Percentiles rank a stretch among this genome's conserved stretches.
Conservation (phyloP, 2,888 invertebrate genomes). For the Chaitophorus viminalis region DNA sequence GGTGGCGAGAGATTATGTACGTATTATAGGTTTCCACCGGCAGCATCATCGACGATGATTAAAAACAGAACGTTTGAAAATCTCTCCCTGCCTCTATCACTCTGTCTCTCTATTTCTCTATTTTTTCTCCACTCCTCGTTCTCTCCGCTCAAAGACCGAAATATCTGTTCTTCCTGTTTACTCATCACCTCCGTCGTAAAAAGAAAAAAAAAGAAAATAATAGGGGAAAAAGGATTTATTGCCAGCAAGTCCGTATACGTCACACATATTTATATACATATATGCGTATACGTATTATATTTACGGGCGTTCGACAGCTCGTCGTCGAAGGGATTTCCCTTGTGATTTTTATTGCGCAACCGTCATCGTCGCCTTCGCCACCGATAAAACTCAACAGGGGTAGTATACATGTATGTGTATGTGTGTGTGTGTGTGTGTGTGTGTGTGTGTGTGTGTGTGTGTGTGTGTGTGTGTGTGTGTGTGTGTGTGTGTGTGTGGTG, state of each 20-base stretch:
- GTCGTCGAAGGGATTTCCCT: conserved; percentile 38
- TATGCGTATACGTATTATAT: background rate
- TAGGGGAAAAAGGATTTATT: conserved; percentile 51
- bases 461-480: background rate
- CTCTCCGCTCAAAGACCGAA: background rate
- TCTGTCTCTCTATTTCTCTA: background rate
- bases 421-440: background rate
- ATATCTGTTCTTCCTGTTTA: conserved; percentile 61
- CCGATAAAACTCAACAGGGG: conserved; percentile 48
- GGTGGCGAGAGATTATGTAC: conserved; percentile 3
- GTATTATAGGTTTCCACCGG: conserved; percentile 2
- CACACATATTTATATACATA: background rate
- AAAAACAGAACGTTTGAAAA: conserved; percentile 52
- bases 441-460: background rate
- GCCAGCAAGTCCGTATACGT: conserved; percentile 24
- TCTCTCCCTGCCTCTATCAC: conserved; percentile 2
- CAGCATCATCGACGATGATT: conserved; percentile 31
- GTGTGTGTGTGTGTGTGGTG: background rate
- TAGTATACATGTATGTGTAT: background rate
- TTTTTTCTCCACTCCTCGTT: background rate
- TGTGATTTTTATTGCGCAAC: conserved; percentile 53
- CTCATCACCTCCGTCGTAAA: conserved; percentile 56
- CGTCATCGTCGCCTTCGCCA: background rate
- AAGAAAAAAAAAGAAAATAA: conserved; percentile 29
- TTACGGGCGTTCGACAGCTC: conserved; percentile 53